These are phyloP conservation scores for Calliphora vicina DNA, from an alignment of 1,140 invertebrate genomes.

Conservation along the genomic window DNA sequence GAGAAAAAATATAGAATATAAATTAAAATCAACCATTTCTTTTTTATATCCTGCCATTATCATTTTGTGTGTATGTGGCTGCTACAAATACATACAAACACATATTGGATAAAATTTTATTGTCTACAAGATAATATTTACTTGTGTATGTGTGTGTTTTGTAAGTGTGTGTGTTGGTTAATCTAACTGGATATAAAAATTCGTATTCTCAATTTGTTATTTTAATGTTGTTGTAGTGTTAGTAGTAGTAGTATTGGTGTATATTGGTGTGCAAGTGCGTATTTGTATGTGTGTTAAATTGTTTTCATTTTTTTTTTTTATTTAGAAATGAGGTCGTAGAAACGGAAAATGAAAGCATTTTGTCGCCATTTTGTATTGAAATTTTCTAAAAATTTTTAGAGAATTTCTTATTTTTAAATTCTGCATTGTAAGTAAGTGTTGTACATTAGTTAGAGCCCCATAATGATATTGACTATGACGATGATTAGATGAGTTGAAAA, in stretches of 20 bases:
- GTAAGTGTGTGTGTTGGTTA: neutral
- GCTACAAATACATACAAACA: neutral
- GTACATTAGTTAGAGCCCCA: neutral
- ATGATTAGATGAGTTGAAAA: neutral
- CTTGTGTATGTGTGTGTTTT: neutral
- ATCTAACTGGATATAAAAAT: neutral
- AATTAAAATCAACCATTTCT: neutral
- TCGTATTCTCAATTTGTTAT: neutral
- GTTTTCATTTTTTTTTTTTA: neutral
- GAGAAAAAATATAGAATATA: constrained; percentile 23
- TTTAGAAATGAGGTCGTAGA: constrained; percentile 50
- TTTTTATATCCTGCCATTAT: neutral
- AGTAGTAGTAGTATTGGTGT: neutral
- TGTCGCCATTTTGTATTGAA: constrained; percentile 48
- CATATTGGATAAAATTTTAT: neutral
- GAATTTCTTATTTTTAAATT: no score
- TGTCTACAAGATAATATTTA: neutral
- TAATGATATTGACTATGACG: neutral
- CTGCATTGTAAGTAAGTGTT: no score
- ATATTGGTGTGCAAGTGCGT: neutral
- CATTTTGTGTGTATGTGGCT: neutral
- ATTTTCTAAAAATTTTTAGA: neutral
- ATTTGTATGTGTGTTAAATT: neutral
- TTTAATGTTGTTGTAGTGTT: neutral
- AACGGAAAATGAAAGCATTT: constrained; percentile 62